These are phyloP conservation scores for Elanus axillaris DNA, from an alignment of 2,113 vertebrate genomes.

Conservation along the genomic window DNA sequence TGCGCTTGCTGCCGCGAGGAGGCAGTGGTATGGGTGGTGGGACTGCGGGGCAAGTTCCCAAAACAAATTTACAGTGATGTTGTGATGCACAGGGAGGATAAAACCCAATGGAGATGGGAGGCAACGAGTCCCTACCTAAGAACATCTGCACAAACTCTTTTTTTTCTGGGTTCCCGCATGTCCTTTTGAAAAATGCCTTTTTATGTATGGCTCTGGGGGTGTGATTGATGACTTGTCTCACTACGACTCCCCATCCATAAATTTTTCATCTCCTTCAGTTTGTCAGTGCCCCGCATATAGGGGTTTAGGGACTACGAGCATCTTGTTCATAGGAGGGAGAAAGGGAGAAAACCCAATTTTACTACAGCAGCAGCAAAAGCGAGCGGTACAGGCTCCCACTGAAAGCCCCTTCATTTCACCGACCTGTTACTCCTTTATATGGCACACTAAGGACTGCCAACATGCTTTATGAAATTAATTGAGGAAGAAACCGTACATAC, in stretches of 20 bases:
- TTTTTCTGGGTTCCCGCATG: rapidly evolving
- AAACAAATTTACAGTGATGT: neutral
- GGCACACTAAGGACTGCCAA: neutral
- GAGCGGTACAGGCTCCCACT: neutral
- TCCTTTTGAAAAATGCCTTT: neutral
- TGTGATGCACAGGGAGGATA: neutral
- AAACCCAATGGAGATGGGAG: neutral
- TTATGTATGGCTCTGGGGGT: neutral
- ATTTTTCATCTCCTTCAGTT: neutral
- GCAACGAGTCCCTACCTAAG: neutral
- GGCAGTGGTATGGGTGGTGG: neutral
- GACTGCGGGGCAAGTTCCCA: neutral
- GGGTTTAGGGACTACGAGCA: neutral
- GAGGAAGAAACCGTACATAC: neutral
- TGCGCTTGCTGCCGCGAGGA: rapidly evolving
- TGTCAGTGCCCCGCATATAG: neutral
- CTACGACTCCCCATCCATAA: neutral
- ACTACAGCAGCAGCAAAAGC: neutral
- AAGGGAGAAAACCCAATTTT: neutral
- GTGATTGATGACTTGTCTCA: neutral
- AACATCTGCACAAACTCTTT: neutral
- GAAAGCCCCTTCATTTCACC: neutral
- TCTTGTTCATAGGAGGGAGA: neutral
- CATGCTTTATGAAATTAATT: neutral
- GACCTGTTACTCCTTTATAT: neutral